Evolutionary conservation across 2,888 invertebrate species (phyloP).

Genomic region (Sarcophaga variegata): DNA sequence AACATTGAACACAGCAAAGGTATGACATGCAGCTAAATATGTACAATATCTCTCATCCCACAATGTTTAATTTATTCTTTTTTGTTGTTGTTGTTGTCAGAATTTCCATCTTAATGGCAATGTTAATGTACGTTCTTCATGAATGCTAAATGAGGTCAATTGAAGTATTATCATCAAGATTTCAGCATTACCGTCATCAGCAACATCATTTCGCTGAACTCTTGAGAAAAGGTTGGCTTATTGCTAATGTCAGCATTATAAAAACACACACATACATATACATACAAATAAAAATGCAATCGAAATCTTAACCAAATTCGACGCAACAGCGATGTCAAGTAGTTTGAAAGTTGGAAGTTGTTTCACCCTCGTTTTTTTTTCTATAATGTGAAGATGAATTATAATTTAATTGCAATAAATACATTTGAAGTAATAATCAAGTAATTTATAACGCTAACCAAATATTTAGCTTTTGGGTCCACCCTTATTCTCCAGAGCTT

Average conservation of each 20-base stretch:
- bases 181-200: slow-evolving; percentile 9
- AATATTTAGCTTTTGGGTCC: too few species aligned
- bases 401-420: too few species aligned
- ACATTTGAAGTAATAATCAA: too few species aligned
- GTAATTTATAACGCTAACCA: too few species aligned
- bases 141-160: slow-evolving; percentile 67
- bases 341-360: too few species aligned
- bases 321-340: too few species aligned
- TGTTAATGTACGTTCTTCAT: slow-evolving; percentile 53
- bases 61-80: not conserved
- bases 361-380: too few species aligned
- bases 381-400: too few species aligned
- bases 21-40: too few species aligned
- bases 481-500: too few species aligned
- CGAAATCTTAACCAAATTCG: not conserved
- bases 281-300: not conserved
- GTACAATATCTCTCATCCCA: too few species aligned
- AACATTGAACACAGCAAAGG: too few species aligned
- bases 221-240: slow-evolving; percentile 50
- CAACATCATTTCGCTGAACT: slow-evolving; percentile 45
- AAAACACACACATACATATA: not conserved
- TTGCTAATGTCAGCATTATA: slow-evolving; percentile 10
- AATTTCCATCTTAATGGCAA: slow-evolving; percentile 14
- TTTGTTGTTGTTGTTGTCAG: not conserved
- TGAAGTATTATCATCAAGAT: slow-evolving; percentile 58